phyloP scores from a whole-genome alignment of 2,888 invertebrate species.

The Xestobium rufovillosum region DNA sequence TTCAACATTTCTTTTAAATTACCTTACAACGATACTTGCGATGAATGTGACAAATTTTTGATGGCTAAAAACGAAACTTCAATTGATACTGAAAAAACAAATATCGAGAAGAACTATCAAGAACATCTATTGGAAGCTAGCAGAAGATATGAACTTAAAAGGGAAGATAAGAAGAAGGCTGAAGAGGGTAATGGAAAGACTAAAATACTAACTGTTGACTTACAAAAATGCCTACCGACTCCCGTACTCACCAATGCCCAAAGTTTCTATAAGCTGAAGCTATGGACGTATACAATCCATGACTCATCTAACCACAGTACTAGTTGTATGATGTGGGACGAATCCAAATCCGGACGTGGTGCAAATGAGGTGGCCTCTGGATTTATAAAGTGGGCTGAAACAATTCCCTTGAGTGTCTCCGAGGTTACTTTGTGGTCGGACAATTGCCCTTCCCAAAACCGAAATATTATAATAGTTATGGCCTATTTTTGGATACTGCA shows the following conservation, averaged over 20 bases:
- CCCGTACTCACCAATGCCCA: constrained; percentile 17
- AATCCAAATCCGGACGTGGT: constrained; percentile 21
- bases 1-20: constrained; percentile 11
- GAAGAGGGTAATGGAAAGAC: constrained; percentile 7
- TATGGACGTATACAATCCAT: constrained; percentile 19
- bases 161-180: constrained; percentile 14
- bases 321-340: constrained; percentile 23
- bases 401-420: constrained; percentile 6
- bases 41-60: constrained; percentile 14
- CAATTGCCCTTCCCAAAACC: constrained; percentile 12
- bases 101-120: constrained; percentile 10
- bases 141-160: constrained; percentile 16
- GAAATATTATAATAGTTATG: constrained; percentile 12
- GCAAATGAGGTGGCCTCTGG: constrained; percentile 25
- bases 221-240: constrained; percentile 23
- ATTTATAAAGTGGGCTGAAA: constrained; percentile 22
- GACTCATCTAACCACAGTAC: constrained; percentile 12
- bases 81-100: constrained; percentile 10
- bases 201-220: constrained; percentile 17
- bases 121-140: constrained; percentile 16
- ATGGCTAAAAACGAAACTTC: constrained; percentile 11
- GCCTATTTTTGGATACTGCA: constrained; percentile 12
- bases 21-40: constrained; percentile 8
- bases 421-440: constrained; percentile 16
- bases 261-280: constrained; percentile 21